These are phyloP conservation scores for Otolemur garnettii DNA, from an alignment of 2,113 vertebrate genomes.

Conservation along the genomic window DNA sequence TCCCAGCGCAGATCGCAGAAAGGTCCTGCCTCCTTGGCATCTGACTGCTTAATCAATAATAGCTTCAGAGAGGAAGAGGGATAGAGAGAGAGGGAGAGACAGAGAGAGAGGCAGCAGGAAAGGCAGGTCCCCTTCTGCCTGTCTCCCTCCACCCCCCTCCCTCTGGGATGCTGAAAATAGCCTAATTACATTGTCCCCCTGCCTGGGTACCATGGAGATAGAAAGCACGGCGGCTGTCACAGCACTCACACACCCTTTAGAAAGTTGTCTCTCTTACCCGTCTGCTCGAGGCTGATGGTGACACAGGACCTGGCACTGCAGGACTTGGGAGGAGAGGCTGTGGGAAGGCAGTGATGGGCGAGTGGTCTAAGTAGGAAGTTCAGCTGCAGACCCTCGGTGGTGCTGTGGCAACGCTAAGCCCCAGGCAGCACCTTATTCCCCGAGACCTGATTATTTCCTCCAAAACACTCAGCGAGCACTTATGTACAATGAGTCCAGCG, in stretches of 20 bases:
- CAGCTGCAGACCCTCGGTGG: fast-evolving
- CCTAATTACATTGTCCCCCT: conserved; percentile 83
- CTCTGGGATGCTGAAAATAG: conserved; percentile 79
- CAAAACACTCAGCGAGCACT: neutral
- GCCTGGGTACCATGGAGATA: conserved; percentile 81
- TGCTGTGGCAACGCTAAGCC: too few species aligned
- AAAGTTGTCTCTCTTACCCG: conserved; percentile 58
- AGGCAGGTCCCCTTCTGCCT: conserved; percentile 45
- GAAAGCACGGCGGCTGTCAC: conserved; percentile 66
- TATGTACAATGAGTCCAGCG: fast-evolving
- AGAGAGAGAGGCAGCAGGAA: neutral
- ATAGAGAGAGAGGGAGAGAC: neutral
- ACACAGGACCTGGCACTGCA: neutral
- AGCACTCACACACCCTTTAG: conserved; percentile 58
- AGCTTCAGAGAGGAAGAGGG: conserved; percentile 40
- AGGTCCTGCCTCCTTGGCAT: conserved; percentile 36
- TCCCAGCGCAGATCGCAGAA: neutral
- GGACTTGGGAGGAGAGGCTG: neutral
- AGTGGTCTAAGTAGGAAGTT: too few species aligned
- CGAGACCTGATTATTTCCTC: neutral
- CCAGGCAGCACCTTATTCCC: neutral
- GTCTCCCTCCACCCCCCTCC: conserved; percentile 52
- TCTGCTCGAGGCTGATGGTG: neutral
- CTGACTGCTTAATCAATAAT: conserved; percentile 72
- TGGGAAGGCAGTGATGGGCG: neutral